Conservation (phyloP, 2,888 invertebrate species). For the Diplolepis rosae region DNA sequence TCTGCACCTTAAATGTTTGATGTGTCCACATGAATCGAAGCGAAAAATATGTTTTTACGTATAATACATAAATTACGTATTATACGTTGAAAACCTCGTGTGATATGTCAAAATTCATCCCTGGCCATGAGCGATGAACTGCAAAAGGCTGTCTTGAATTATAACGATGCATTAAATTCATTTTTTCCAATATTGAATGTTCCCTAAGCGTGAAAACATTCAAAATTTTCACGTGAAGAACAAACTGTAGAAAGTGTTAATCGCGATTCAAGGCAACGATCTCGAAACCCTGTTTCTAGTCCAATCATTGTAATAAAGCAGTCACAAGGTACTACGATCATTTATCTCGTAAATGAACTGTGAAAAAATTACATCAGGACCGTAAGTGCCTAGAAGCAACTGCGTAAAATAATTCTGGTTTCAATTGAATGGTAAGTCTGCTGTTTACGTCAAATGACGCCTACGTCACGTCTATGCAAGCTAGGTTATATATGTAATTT, state of each 20-base stretch:
- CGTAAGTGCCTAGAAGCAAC: conserved; percentile 46
- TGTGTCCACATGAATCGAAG: too few relatives aligned
- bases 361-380: conserved; percentile 36
- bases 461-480: conserved; percentile 26
- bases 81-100: too few relatives aligned
- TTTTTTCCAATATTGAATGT: conserved; percentile 23
- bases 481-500: conserved; percentile 30
- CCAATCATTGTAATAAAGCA: neutral
- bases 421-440: conserved; percentile 31
- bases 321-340: neutral
- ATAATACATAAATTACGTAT: too few relatives aligned
- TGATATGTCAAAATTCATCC: too few relatives aligned
- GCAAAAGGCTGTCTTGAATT: conserved; percentile 13
- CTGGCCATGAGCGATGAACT: conserved; percentile 24
- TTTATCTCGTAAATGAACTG: conserved; percentile 38
- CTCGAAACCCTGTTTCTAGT: neutral
- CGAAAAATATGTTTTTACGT: too few relatives aligned
- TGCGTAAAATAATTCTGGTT: conserved; percentile 39
- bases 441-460: conserved; percentile 31
- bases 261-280: neutral
- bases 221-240: neutral
- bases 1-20: too few relatives aligned
- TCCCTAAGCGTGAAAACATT: conserved; percentile 15
- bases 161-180: conserved; percentile 11
- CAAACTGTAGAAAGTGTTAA: conserved; percentile 10